Percentiles rank a stretch among this genome's conserved stretches.
Conservation (phyloP, 1,140 invertebrate species). For the Calephelis virginiensis region DNA sequence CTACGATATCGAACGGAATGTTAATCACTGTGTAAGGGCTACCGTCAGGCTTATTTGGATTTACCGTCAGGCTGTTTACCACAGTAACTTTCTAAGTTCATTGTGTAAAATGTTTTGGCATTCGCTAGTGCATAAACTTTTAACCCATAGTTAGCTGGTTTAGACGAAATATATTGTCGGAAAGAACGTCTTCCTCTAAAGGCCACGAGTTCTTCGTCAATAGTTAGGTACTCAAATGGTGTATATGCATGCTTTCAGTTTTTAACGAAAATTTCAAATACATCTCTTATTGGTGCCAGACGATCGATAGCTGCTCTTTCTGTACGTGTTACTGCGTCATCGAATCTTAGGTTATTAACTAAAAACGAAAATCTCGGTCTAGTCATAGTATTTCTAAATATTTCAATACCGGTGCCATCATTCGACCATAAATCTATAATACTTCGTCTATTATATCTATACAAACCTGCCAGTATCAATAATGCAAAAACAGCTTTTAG, state of each 20-base stretch:
- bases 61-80: slow-evolving; percentile 18
- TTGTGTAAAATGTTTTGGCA: slow-evolving; percentile 36
- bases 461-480: not conserved
- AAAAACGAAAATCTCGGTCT: slow-evolving; percentile 8
- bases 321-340: slow-evolving; percentile 33
- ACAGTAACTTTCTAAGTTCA: slow-evolving; percentile 25
- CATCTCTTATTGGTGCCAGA: slow-evolving; percentile 27
- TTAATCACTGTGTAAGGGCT: slow-evolving; percentile 9
- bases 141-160: slow-evolving; percentile 75
- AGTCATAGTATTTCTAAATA: not conserved
- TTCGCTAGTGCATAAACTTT: slow-evolving; percentile 53
- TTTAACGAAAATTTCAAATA: slow-evolving; percentile 32
- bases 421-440: not conserved
- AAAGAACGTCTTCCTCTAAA: slow-evolving; percentile 59
- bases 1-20: slow-evolving; percentile 18
- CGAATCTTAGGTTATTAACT: slow-evolving; percentile 23
- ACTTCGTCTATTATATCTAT: not conserved
- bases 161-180: slow-evolving; percentile 66
- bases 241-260: not conserved
- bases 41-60: slow-evolving; percentile 7
- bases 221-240: slow-evolving; percentile 1
- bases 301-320: slow-evolving; percentile 29
- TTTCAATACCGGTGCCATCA: not conserved
- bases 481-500: not conserved
- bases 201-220: slow-evolving; percentile 51